Conservation (phyloP, 2,113 vertebrate species). For the Pholis gunnellus region DNA sequence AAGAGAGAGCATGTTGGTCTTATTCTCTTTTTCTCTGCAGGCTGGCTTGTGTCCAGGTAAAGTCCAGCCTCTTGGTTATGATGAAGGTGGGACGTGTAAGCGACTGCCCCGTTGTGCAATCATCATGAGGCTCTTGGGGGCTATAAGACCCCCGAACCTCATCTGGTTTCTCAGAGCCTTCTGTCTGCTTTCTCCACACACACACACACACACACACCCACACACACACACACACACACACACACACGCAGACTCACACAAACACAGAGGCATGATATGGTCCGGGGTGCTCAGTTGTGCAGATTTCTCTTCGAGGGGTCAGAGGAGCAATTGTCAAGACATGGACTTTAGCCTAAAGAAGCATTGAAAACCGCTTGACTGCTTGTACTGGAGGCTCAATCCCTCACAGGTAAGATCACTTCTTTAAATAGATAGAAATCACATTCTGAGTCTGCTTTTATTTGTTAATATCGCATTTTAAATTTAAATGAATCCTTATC, state of each 20-base stretch:
- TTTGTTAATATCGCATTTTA: not conserved
- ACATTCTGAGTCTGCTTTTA: not conserved
- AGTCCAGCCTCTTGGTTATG: conserved; percentile 61
- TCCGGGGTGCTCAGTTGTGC: conserved; percentile 31
- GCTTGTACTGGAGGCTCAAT: conserved; percentile 27
- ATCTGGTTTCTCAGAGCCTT: conserved; percentile 73
- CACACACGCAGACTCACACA: conserved; percentile 17
- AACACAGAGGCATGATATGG: conserved; percentile 43
- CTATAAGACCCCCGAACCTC: conserved; percentile 73
- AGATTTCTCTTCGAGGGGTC: conserved; percentile 46
- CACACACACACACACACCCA: conserved; percentile 26
- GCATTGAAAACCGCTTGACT: conserved; percentile 27
- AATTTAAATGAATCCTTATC: not conserved
- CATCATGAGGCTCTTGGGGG: conserved; percentile 55
- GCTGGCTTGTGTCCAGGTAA: conserved; percentile 72
- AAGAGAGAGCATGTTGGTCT: not conserved
- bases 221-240: conserved; percentile 14
- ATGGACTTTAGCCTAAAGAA: conserved; percentile 66
- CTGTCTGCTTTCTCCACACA: conserved; percentile 29
- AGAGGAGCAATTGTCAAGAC: conserved; percentile 46
- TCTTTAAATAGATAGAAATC: not conserved
- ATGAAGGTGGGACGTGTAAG: conserved; percentile 66
- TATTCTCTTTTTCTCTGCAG: conserved; percentile 6
- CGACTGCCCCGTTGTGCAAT: conserved; percentile 74
- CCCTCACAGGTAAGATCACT: conserved; percentile 57